Base-by-base conservation (phyloP, 30 jellyfish, hydroid and myxozoan genomes). In the Aurelia aurita complex sp. Pacific region DNA sequence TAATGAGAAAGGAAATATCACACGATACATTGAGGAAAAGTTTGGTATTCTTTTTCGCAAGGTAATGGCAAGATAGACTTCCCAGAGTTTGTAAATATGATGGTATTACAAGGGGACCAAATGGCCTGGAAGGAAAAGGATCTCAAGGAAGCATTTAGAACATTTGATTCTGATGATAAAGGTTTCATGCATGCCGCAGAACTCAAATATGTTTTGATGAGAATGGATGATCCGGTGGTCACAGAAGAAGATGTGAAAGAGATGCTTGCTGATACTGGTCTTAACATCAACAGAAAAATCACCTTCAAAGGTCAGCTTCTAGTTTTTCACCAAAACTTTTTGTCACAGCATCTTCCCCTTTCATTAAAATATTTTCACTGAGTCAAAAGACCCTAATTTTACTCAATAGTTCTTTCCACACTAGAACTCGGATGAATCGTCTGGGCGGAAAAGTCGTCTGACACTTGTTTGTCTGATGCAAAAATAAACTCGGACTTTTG, bases 91-190 rank as follows among this genome's bases (percentile, higher is more conserved):
- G 98, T 94, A 4, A 87, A 88, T 66, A 76, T 94, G 96, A 94
- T 94, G 98, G 92, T 89, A 43, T 64, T 85, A 68, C 94, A 94
- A 66, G 98, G 98, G 2, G 98, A 94, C 64, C 97, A 94, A 64
- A 88, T 94, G 92, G 98, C 97, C 34, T 94, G 98, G 98, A 94
- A 90, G 52, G 98, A 94, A 43, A 88, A 94, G 50, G 98, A 94
- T 61, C 55, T 94, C 81, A 74, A 86, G 73, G 98, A 94, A 64
- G 98, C 98, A 6, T 94, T 94, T 74, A 85, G 96, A 52, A 88
- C 97, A 53, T 94, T 94, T 71, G 98, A 94, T 73, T 79, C 97
- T 2, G 97, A 88, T 23, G 92, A 94, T 43, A 89, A 94, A 74
- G 98, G 98, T 13, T 94, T 71, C 85, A 94, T 94, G 81, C 93